These are phyloP conservation scores for Sebastes aleutianus DNA, from an alignment of 2,797 vertebrate genomes.

Conservation along the genomic window DNA sequence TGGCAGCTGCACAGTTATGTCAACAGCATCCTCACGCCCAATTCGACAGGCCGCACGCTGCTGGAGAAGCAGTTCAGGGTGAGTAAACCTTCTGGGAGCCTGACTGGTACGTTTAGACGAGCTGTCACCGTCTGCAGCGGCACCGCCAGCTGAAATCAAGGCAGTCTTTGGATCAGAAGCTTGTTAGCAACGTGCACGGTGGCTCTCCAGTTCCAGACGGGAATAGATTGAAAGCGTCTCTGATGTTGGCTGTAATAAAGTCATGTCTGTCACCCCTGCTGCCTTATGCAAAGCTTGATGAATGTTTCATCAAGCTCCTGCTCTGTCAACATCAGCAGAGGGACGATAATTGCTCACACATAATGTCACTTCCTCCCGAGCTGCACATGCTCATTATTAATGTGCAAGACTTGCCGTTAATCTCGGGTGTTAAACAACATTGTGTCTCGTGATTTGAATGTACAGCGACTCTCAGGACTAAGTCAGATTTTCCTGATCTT, in stretches of 20 bases:
- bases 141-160: conserved; percentile 19
- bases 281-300: conserved; percentile 56
- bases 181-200: conserved; percentile 31
- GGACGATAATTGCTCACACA: conserved; percentile 59
- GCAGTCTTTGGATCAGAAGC: conserved; percentile 38
- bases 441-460: conserved; percentile 21
- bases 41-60: conserved; percentile 88
- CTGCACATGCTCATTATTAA: conserved; percentile 33
- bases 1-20: conserved; percentile 95
- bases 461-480: not conserved
- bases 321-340: conserved; percentile 56
- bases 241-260: conserved; percentile 65
- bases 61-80: conserved; percentile 99
- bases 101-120: conserved; percentile 10
- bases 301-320: conserved; percentile 64
- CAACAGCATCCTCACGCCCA: conserved; percentile 93
- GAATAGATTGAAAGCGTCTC: conserved; percentile 48
- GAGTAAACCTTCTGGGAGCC: conserved; percentile 43
- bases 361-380: conserved; percentile 48
- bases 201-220: conserved; percentile 22
- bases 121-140: conserved; percentile 17
- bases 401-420: conserved; percentile 14
- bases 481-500: not conserved
- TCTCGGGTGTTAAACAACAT: conserved; percentile 23
- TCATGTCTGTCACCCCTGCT: conserved; percentile 60